Evolutionary conservation across 2,888 invertebrate species (phyloP).

Genomic region (Teleiodes luculella): DNA sequence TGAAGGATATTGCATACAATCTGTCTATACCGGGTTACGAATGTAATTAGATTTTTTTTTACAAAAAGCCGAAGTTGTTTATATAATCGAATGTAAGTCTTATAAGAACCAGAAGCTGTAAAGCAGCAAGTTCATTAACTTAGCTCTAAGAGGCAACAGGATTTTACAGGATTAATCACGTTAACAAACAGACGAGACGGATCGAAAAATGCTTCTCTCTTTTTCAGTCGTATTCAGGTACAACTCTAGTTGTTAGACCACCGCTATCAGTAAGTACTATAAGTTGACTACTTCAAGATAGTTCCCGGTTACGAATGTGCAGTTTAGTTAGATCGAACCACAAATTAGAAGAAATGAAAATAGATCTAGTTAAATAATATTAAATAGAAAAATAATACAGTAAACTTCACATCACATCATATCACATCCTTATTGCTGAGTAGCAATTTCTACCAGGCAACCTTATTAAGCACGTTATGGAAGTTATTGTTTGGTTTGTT

Average conservation of each 20-base stretch:
- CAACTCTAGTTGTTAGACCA: neutral
- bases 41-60: too few relatives aligned
- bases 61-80: neutral
- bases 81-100: neutral
- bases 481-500: too few relatives aligned
- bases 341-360: too few relatives aligned
- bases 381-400: too few relatives aligned
- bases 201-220: constrained; percentile 26
- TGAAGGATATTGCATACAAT: too few relatives aligned
- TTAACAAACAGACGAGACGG: constrained; percentile 9
- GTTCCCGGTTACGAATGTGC: neutral
- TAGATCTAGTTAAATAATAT: too few relatives aligned
- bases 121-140: neutral
- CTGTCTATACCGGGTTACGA: neutral
- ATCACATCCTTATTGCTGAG: too few relatives aligned
- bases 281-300: neutral
- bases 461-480: too few relatives aligned
- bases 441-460: too few relatives aligned
- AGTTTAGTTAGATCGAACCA: too few relatives aligned
- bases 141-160: neutral
- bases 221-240: constrained; percentile 44
- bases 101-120: neutral
- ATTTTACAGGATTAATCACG: constrained; percentile 15
- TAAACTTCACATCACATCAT: too few relatives aligned
- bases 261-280: neutral